Percentiles rank a stretch among this genome's conserved stretches.
These are phyloP conservation scores for Brienomyrus brachyistius DNA, from an alignment of 2,113 vertebrate genomes.

Conservation along the genomic window DNA sequence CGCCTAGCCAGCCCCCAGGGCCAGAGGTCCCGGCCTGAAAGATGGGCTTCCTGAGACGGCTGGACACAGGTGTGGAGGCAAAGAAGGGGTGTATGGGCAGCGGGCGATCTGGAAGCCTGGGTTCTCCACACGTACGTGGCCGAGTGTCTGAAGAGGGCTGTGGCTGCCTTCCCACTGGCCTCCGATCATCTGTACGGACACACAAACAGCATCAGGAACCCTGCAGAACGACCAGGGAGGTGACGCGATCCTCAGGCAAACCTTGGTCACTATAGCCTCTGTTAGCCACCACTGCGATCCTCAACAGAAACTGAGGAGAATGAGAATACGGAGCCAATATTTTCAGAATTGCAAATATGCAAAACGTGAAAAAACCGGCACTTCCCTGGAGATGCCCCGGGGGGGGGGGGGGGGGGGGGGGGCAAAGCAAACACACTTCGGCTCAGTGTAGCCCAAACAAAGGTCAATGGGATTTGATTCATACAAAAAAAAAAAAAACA, in stretches of 20 bases:
- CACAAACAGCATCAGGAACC: conserved; percentile 7
- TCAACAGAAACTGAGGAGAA: not conserved
- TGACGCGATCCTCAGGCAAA: not conserved
- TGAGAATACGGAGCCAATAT: not conserved
- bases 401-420: not conserved
- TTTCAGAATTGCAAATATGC: not conserved
- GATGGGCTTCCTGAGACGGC: conserved; percentile 42
- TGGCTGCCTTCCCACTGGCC: not conserved
- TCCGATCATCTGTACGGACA: not conserved
- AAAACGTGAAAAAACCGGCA: not conserved
- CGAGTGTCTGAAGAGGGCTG: not conserved
- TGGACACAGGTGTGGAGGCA: conserved; percentile 35
- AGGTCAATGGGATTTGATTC: conserved; percentile 62
- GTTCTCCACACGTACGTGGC: not conserved
- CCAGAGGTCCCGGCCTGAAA: conserved; percentile 33
- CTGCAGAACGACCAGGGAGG: not conserved
- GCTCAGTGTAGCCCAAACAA: conserved; percentile 62
- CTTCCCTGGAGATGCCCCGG: not conserved
- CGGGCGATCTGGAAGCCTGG: not conserved
- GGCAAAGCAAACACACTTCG: conserved; percentile 32
- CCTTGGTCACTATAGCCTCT: not conserved
- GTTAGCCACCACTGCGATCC: not conserved
- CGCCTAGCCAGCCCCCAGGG: not conserved
- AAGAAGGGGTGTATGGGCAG: conserved; percentile 30
- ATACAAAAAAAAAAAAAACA: conserved; percentile 44